These are phyloP conservation scores for Tanaodytes sp. DNA, from an alignment of 2,888 invertebrate species.

Conservation along the genomic window DNA sequence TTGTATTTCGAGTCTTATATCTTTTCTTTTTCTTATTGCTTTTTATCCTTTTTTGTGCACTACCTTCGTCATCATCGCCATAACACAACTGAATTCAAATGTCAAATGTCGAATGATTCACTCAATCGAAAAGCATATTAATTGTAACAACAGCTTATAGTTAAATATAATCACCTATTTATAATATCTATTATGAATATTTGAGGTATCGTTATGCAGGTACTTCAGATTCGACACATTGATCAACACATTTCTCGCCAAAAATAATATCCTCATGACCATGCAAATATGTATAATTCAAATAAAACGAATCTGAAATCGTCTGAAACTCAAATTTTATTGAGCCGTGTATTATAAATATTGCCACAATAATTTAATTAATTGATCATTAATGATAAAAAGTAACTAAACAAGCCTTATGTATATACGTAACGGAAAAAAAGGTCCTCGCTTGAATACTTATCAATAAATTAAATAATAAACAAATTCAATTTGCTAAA, in stretches of 20 bases:
- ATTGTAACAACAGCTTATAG: conserved; percentile 17
- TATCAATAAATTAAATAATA: conserved; percentile 8
- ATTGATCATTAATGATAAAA: not conserved
- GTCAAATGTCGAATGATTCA: too few relatives aligned
- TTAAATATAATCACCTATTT: conserved; percentile 19
- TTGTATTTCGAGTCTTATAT: conserved; percentile 1
- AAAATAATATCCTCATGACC: conserved; percentile 21
- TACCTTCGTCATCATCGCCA: not conserved
- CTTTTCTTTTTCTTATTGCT: conserved; percentile 24
- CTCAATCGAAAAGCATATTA: too few relatives aligned
- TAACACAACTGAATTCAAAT: too few relatives aligned
- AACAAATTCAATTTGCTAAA: conserved; percentile 4
- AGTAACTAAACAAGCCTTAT: not conserved
- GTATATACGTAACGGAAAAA: not conserved
- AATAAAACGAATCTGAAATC: not conserved
- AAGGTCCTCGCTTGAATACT: not conserved
- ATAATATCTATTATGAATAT: conserved; percentile 24
- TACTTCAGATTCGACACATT: conserved; percentile 38
- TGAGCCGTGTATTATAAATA: too few relatives aligned
- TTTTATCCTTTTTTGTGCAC: conserved; percentile 30
- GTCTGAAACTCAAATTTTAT: not conserved
- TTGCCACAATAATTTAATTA: too few relatives aligned
- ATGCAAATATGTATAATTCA: not conserved
- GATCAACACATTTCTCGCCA: conserved; percentile 35
- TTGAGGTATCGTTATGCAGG: conserved; percentile 37